phyloP scores from a whole-genome alignment of 2,888 invertebrate genomes.

The Ormyrus nitidulus region DNA sequence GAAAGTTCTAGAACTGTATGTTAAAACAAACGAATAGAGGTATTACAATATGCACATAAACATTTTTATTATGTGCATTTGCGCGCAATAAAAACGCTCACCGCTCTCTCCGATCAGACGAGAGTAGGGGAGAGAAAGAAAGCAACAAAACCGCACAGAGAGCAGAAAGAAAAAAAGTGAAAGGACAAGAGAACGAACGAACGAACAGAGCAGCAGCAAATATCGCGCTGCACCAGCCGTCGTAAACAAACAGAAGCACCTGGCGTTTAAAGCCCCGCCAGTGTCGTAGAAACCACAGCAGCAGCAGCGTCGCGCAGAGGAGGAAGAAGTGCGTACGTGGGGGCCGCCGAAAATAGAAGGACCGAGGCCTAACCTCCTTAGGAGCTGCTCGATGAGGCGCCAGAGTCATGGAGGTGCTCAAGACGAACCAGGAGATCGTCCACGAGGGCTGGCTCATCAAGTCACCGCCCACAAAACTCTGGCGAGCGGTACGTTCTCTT shows the following conservation, averaged over 20 bases:
- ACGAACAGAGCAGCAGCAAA: background rate
- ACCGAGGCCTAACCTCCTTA: conserved; percentile 10
- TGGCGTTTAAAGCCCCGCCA: too few species aligned
- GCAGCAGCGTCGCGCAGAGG: background rate
- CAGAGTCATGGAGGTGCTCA: conserved; percentile 51
- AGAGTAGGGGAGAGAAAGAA: conserved; percentile 3
- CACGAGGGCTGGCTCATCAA: conserved; percentile 97
- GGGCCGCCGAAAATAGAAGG: conserved; percentile 22
- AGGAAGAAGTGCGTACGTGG: conserved; percentile 36
- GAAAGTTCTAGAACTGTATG: too few species aligned
- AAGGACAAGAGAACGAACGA: conserved; percentile 16
- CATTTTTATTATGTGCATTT: too few species aligned
- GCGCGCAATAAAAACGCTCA: too few species aligned
- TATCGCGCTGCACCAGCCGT: too few species aligned
- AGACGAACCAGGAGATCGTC: conserved; percentile 81
- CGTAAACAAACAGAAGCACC: too few species aligned
- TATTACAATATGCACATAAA: too few species aligned
- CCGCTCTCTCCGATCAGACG: too few species aligned
- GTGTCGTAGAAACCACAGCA: too few species aligned
- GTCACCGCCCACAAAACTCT: conserved; percentile 94
- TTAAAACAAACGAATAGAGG: too few species aligned
- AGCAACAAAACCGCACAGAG: conserved; percentile 22
- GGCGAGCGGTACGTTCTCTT: conserved; percentile 88
- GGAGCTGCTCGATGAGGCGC: conserved; percentile 46
- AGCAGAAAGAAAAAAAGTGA: conserved; percentile 26